These are phyloP conservation scores for Eulemur rubriventer DNA, from an alignment of 2,797 vertebrate genomes.

Conservation along the genomic window DNA sequence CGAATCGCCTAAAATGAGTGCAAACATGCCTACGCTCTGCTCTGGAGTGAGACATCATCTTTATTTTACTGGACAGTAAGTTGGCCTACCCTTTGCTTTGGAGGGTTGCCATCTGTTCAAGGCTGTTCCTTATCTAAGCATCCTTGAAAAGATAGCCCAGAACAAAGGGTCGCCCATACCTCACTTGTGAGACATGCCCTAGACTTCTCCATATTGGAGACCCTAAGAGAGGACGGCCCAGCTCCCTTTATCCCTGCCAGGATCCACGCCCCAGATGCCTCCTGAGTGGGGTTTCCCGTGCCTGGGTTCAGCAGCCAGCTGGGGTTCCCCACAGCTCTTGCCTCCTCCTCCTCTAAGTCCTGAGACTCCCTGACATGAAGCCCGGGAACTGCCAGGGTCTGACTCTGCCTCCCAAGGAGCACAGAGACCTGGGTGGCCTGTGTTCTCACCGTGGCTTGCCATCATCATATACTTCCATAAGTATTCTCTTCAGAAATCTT, in stretches of 20 bases:
- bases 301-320: not conserved
- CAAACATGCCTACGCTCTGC: not conserved
- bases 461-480: not conserved
- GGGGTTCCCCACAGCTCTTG: not conserved
- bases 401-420: not conserved
- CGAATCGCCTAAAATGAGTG: not conserved
- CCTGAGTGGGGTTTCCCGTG: not conserved
- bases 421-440: not conserved
- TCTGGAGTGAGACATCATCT: not conserved
- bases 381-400: not conserved
- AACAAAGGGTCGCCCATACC: not conserved
- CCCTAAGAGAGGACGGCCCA: too few species aligned
- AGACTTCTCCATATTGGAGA: not conserved
- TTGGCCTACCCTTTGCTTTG: not conserved
- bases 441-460: accelerated
- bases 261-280: not conserved
- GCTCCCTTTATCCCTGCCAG: not conserved
- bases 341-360: not conserved
- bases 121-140: not conserved
- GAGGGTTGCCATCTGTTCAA: not conserved
- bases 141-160: not conserved
- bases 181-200: not conserved
- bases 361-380: not conserved
- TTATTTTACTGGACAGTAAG: not conserved
- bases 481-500: not conserved